These are phyloP conservation scores for Clinocottus analis DNA, from an alignment of 2,113 vertebrate species.

Conservation along the genomic window DNA sequence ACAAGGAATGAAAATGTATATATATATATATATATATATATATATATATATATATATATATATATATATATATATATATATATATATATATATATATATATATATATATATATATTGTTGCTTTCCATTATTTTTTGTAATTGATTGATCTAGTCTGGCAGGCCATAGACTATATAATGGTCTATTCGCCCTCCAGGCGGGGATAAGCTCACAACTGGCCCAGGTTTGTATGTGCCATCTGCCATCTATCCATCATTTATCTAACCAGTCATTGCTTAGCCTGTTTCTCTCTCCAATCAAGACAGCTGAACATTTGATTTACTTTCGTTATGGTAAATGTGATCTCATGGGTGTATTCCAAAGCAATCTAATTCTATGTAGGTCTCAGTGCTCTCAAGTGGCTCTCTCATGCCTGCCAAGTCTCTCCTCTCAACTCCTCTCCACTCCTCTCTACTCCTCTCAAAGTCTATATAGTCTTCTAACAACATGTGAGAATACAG, in stretches of 20 bases:
- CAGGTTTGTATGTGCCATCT: slow-evolving; percentile 74
- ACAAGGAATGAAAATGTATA: slow-evolving; percentile 34
- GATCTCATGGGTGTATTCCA: slow-evolving; percentile 68
- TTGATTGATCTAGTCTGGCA: slow-evolving; percentile 62
- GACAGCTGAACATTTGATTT: slow-evolving; percentile 75
- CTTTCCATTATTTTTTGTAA: slow-evolving; percentile 50
- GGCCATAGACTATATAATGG: slow-evolving; percentile 51
- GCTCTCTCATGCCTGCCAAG: slow-evolving; percentile 50
- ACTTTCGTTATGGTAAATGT: slow-evolving; percentile 72
- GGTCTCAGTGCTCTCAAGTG: slow-evolving; percentile 66
- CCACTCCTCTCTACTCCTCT: slow-evolving; percentile 20
- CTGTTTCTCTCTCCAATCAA: slow-evolving; percentile 74
- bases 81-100: slow-evolving; percentile 43
- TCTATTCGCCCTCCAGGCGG: slow-evolving; percentile 66
- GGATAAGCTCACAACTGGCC: slow-evolving; percentile 67
- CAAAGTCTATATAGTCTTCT: slow-evolving; percentile 43
- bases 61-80: slow-evolving; percentile 40
- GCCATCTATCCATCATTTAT: slow-evolving; percentile 70
- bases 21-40: slow-evolving; percentile 28
- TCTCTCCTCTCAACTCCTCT: slow-evolving; percentile 27
- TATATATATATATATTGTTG: slow-evolving; percentile 23
- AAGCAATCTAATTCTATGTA: slow-evolving; percentile 67
- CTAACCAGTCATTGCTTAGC: slow-evolving; percentile 61
- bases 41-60: slow-evolving; percentile 45
- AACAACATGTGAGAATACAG: slow-evolving; percentile 42